Conservation (phyloP, 2,113 vertebrate genomes). For the Oncorhynchus clarkii region DNA sequence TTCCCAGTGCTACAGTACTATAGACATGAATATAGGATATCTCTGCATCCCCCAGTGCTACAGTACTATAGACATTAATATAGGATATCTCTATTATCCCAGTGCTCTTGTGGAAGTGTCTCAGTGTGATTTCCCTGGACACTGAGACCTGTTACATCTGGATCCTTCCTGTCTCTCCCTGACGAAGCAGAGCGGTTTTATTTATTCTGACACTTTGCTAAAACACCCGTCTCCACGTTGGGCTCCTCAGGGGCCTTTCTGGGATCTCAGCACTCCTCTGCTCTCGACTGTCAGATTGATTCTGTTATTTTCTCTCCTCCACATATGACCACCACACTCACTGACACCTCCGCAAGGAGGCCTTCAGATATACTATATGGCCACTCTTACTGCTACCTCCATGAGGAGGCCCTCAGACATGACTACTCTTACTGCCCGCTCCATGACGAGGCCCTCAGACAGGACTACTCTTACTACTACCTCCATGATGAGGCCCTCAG, state of each 20-base stretch:
- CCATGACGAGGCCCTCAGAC: too few species aligned
- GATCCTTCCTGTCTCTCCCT: conserved; percentile 7
- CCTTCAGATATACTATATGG: not conserved
- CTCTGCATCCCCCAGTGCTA: too few species aligned
- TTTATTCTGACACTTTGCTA: not conserved
- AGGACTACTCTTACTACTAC: too few species aligned
- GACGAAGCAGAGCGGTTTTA: not conserved
- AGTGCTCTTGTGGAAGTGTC: not conserved
- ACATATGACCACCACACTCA: not conserved
- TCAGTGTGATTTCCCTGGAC: conserved; percentile 22
- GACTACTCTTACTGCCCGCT: not conserved
- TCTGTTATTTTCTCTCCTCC: not conserved
- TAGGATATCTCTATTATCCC: too few species aligned
- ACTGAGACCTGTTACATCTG: conserved; percentile 17
- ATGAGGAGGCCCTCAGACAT: too few species aligned
- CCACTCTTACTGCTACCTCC: too few species aligned
- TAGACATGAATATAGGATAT: too few species aligned
- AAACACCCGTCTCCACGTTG: not conserved
- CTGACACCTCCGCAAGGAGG: not conserved
- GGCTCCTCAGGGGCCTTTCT: not conserved
- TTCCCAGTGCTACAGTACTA: too few species aligned
- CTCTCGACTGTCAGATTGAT: too few species aligned
- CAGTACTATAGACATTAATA: too few species aligned
- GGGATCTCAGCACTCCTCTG: not conserved
- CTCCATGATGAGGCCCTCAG: too few species aligned